phyloP scores from a whole-genome alignment of 2,797 vertebrate species.

The Cossypha niveicapilla region DNA sequence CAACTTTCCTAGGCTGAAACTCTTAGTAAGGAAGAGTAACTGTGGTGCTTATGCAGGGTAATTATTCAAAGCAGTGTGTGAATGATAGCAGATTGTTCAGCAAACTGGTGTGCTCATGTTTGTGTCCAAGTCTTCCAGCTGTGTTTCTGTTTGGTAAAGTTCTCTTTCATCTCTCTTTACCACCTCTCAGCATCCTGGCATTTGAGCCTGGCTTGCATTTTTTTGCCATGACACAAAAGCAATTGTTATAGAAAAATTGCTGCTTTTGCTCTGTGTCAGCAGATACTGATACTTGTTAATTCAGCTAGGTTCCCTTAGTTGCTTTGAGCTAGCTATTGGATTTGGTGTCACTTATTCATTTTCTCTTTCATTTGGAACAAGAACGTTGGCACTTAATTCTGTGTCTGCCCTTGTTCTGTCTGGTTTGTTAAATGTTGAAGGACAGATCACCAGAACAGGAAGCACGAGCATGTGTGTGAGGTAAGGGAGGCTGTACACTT shows the following conservation, averaged over 20 bases:
- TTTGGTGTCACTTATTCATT: neutral
- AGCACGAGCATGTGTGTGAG: accelerated
- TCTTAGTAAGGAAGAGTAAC: neutral
- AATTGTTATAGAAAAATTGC: neutral
- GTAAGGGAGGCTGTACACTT: neutral
- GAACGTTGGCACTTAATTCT: neutral
- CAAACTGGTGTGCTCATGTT: neutral
- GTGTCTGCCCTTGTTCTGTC: neutral
- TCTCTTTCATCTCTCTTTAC: neutral
- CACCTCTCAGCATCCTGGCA: neutral
- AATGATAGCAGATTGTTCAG: neutral
- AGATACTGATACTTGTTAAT: neutral
- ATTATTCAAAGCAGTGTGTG: neutral
- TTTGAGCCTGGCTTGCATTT: neutral
- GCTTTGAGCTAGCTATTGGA: neutral
- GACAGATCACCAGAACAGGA: neutral
- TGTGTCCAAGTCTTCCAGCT: neutral
- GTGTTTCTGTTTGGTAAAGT: neutral
- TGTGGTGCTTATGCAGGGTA: neutral
- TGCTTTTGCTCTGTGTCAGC: neutral
- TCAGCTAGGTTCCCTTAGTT: neutral
- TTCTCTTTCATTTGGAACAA: neutral
- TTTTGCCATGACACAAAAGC: neutral
- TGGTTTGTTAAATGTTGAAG: neutral
- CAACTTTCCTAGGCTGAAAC: neutral